These are phyloP conservation scores for Agelaius phoeniceus DNA, from an alignment of 2,113 vertebrate species.

Conservation along the genomic window DNA sequence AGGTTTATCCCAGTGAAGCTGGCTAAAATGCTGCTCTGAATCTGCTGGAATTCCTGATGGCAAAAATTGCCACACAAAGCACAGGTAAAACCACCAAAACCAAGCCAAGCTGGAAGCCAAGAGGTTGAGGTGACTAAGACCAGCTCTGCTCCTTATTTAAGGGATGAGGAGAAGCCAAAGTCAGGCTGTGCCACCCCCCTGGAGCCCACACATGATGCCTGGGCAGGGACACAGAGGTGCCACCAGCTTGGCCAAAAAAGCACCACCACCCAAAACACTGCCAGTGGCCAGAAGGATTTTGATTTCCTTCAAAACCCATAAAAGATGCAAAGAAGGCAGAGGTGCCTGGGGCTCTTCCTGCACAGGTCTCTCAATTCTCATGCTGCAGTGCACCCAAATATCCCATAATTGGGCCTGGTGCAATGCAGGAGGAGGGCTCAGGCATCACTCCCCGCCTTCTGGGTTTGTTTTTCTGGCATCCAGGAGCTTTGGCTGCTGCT, in stretches of 20 bases:
- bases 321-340: background rate
- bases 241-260: background rate
- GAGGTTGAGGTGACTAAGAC: background rate
- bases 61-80: background rate
- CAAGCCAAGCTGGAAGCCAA: background rate
- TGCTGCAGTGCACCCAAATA: background rate
- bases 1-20: background rate
- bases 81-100: background rate
- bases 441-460: background rate
- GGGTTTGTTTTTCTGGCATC: background rate
- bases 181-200: background rate
- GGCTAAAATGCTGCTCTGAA: background rate
- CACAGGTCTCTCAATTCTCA: background rate
- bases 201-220: background rate
- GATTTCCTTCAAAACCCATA: background rate
- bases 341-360: background rate
- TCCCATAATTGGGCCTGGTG: background rate
- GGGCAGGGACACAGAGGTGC: background rate
- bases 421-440: background rate
- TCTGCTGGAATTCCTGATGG: background rate
- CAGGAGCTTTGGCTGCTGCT: background rate
- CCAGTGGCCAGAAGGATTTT: background rate
- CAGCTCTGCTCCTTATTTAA: background rate
- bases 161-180: background rate
- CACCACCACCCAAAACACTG: background rate